These are phyloP conservation scores for Brachypodius melanocephalos DNA, from an alignment of 2,113 vertebrate species.

Conservation along the genomic window DNA sequence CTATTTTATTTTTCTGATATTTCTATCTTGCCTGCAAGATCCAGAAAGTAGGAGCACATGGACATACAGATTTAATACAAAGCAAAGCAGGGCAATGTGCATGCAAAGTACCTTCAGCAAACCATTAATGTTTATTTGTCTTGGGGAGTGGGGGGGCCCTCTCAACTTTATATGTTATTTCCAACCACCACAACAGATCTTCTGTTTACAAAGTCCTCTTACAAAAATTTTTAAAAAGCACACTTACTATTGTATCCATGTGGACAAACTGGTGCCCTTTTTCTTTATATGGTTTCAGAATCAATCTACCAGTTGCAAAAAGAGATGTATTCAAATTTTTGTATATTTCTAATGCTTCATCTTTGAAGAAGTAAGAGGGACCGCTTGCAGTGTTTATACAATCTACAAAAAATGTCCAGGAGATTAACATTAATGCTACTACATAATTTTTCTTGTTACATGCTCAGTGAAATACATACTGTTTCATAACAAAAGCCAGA, in stretches of 20 bases:
- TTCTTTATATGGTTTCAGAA: slow-evolving; percentile 75
- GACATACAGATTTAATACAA: neutral
- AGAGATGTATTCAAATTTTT: slow-evolving; percentile 67
- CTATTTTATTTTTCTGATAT: neutral
- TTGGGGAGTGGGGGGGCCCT: fast-evolving
- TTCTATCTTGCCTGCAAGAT: neutral
- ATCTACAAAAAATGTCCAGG: slow-evolving; percentile 48
- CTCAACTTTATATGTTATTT: neutral
- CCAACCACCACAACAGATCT: neutral
- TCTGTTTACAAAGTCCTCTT: neutral
- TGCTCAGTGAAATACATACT: neutral
- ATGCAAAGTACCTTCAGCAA: neutral
- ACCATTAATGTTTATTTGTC: neutral
- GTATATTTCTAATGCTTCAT: slow-evolving; percentile 59
- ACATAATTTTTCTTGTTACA: neutral
- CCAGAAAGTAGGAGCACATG: neutral
- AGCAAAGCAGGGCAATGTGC: neutral
- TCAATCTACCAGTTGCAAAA: slow-evolving; percentile 75
- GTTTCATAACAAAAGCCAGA: neutral
- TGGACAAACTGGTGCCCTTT: slow-evolving; percentile 74
- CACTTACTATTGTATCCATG: slow-evolving; percentile 74
- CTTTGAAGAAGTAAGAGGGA: neutral
- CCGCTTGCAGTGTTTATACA: slow-evolving; percentile 56
- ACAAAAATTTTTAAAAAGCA: neutral
- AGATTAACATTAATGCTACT: neutral